phyloP scores from a whole-genome alignment of 37 sponge, comb jelly and placozoan genomes.

The Halisarca cf. caerulea region DNA sequence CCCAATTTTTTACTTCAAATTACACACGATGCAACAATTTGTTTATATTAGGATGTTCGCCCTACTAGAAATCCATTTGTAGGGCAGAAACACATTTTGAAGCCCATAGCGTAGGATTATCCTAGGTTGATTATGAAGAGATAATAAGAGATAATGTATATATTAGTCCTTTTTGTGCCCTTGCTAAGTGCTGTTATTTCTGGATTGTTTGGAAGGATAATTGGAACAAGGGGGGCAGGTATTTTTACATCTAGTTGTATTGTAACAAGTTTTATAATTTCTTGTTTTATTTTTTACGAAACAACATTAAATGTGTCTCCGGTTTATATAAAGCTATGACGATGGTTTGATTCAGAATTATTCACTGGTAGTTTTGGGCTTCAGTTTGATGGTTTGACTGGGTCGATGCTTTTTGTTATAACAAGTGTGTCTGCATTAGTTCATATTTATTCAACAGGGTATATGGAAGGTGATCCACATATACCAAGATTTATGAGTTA shows the following conservation, averaged over 20 bases:
- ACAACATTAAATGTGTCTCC: conserved; percentile 44
- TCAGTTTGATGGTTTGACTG: conserved; percentile 75
- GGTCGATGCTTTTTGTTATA: conserved; percentile 65
- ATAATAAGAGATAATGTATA: conserved; percentile 48
- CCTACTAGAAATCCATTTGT: too few relatives aligned
- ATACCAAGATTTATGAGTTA: conserved; percentile 79
- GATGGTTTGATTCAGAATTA: conserved; percentile 69
- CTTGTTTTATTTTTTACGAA: conserved; percentile 70
- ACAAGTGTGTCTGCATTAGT: conserved; percentile 74
- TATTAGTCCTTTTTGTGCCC: conserved; percentile 71
- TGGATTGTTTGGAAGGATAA: conserved; percentile 71
- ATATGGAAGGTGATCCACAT: conserved; percentile 74
- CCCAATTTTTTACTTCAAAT: conserved; percentile 70
- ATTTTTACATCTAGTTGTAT: conserved; percentile 60
- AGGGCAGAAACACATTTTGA: too few relatives aligned
- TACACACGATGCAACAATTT: conserved; percentile 52
- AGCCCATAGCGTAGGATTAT: too few relatives aligned
- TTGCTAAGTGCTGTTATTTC: conserved; percentile 70
- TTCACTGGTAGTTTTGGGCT: conserved; percentile 61
- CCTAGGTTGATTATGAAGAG: too few relatives aligned
- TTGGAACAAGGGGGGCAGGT: conserved; percentile 54
- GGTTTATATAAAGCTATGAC: conserved; percentile 59
- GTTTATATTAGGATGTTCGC: conserved; percentile 43
- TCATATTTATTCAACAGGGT: conserved; percentile 80
- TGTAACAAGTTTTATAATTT: conserved; percentile 27